These are phyloP conservation scores for Chrysochloris asiatica DNA, from an alignment of 2,113 vertebrate genomes.

Conservation along the genomic window DNA sequence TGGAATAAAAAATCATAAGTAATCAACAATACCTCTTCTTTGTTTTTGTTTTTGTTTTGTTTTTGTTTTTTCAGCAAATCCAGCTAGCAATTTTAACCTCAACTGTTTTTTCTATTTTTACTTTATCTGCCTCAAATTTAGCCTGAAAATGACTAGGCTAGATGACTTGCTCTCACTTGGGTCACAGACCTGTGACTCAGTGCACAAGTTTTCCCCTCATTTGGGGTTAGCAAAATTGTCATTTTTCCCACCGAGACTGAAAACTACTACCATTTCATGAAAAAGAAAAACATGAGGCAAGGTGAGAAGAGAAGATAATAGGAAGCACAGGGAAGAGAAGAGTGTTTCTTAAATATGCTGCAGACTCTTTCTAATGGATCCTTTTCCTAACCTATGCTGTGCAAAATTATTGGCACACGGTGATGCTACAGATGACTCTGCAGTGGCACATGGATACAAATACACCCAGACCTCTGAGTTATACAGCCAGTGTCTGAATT, in stretches of 20 bases:
- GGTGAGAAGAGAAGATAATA: constrained; percentile 73
- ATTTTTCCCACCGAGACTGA: constrained; percentile 77
- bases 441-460: fast-evolving
- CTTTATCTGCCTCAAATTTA: constrained; percentile 21
- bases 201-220: constrained; percentile 23
- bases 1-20: background rate
- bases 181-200: background rate
- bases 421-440: constrained; percentile 55
- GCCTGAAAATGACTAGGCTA: background rate
- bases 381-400: constrained; percentile 30
- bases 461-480: constrained; percentile 35
- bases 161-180: background rate
- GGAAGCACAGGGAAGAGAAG: constrained; percentile 47
- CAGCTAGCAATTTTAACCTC: background rate
- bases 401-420: constrained; percentile 37
- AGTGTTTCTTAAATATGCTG: constrained; percentile 61
- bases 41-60: background rate
- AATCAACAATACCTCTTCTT: background rate
- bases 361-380: constrained; percentile 27
- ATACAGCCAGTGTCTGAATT: constrained; percentile 53
- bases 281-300: constrained; percentile 74
- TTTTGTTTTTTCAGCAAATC: background rate
- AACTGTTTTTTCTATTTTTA: constrained; percentile 37
- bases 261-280: constrained; percentile 74
- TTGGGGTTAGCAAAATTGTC: constrained; percentile 68